Evolutionary conservation across 2,888 invertebrate species (phyloP).

Genomic region (Druceiella hillmani): DNA sequence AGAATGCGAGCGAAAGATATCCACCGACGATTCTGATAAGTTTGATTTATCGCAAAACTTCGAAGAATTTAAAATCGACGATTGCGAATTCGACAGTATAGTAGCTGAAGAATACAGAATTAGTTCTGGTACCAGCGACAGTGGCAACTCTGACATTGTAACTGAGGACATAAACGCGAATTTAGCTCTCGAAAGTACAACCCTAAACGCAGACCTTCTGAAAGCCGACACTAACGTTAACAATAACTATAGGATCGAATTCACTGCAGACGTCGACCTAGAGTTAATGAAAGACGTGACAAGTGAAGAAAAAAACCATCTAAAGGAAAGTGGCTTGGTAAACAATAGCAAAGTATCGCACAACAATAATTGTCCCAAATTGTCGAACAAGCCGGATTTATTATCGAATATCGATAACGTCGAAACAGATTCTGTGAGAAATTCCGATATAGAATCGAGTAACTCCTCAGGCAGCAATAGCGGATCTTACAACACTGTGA

Average conservation of each 20-base stretch:
- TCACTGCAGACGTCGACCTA: conserved; percentile 18
- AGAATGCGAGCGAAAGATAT: no score
- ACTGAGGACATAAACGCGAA: conserved; percentile 33
- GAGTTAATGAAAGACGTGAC: no score
- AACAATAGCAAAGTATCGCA: no score
- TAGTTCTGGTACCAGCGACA: conserved; percentile 49
- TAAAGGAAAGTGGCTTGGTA: no score
- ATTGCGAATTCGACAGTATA: conserved; percentile 56
- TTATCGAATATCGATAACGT: conserved; percentile 51
- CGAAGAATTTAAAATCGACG: conserved; percentile 74
- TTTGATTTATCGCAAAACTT: conserved; percentile 71
- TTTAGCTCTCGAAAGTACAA: conserved; percentile 6
- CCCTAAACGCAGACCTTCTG: conserved; percentile 21
- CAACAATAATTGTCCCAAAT: no score
- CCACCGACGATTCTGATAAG: conserved; percentile 51
- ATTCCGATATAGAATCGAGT: conserved; percentile 63
- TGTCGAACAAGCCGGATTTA: conserved; percentile 50
- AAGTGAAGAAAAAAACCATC: no score
- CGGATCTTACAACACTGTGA: conserved; percentile 45
- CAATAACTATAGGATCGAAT: conserved; percentile 18
- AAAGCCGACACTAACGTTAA: conserved; percentile 10
- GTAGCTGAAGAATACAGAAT: conserved; percentile 49
- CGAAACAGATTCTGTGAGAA: conserved; percentile 56
- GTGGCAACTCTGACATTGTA: conserved; percentile 41
- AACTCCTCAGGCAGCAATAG: conserved; percentile 51